These are phyloP conservation scores for Urechis unicinctus DNA, from an alignment of 2,888 invertebrate genomes.

Conservation along the genomic window DNA sequence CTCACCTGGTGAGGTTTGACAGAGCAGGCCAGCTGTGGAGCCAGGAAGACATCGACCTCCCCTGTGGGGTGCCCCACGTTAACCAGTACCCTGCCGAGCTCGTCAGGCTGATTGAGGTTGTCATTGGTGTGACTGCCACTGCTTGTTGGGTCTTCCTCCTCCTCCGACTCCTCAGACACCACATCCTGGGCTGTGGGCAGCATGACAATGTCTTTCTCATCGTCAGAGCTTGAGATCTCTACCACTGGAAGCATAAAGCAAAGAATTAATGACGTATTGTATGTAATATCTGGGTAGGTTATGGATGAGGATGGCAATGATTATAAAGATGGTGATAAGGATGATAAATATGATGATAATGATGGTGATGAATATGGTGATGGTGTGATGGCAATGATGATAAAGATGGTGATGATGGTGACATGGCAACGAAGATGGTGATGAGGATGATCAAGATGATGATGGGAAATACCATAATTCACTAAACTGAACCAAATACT, in stretches of 20 bases:
- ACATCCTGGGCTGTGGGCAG: constrained; percentile 17
- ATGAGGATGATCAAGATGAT: too few species aligned
- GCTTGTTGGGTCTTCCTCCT: constrained; percentile 79
- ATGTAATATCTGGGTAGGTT: too few species aligned
- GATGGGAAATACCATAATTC: too few species aligned
- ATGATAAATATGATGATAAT: neutral
- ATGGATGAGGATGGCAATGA: too few species aligned
- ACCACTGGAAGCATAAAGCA: constrained; percentile 18
- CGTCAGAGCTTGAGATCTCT: constrained; percentile 54
- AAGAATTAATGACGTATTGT: neutral
- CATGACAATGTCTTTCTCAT: constrained; percentile 71
- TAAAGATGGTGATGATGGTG: too few species aligned
- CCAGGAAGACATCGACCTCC: constrained; percentile 85
- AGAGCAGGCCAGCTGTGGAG: constrained; percentile 77
- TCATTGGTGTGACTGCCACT: constrained; percentile 87
- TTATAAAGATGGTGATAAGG: neutral
- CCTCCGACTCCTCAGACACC: constrained; percentile 52
- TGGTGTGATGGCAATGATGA: too few species aligned
- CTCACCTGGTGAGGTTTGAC: constrained; percentile 91
- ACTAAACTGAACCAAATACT: too few species aligned
- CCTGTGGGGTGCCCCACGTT: constrained; percentile 87
- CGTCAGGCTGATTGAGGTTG: constrained; percentile 81
- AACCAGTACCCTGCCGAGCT: constrained; percentile 82
- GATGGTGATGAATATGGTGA: neutral
- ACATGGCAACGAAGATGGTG: too few species aligned